Conservation (phyloP, 1,140 invertebrate species). For the Eupristina koningsbergeri region DNA sequence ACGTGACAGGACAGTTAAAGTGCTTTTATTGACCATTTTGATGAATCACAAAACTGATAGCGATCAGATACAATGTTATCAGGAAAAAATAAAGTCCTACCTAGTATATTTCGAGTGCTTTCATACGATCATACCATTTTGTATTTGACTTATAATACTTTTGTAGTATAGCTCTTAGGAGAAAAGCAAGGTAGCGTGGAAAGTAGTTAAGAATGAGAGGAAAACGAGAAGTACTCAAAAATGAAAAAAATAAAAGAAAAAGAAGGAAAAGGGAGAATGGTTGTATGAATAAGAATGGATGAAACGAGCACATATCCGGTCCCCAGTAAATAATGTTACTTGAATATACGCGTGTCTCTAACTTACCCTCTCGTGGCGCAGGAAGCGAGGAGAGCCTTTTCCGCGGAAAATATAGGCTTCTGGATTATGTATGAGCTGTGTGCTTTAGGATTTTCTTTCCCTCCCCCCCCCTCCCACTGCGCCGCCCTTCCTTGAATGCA, state of each 20-base stretch:
- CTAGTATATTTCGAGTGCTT: not conserved
- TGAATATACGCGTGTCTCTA: not conserved
- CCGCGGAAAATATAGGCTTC: constrained; percentile 46
- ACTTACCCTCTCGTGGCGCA: not conserved
- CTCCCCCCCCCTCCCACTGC: too few relatives aligned
- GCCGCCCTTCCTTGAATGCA: too few relatives aligned
- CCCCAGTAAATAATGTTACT: not conserved
- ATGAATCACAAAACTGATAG: not conserved
- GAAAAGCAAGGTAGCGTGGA: not conserved
- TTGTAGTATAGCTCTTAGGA: not conserved
- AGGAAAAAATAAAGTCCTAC: not conserved
- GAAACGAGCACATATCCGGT: not conserved
- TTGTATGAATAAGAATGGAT: constrained; percentile 21
- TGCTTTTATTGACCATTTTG: not conserved
- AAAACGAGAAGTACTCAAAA: not conserved
- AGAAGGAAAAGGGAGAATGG: not conserved
- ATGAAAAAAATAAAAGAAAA: constrained; percentile 9
- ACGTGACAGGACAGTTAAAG: not conserved
- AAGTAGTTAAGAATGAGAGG: not conserved
- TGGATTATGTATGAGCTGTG: constrained; percentile 52
- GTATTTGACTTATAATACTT: not conserved
- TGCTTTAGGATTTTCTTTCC: constrained; percentile 28
- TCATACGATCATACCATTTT: not conserved
- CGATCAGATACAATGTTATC: not conserved
- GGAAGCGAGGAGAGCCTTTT: constrained; percentile 30